Evolutionary conservation across 2,113 vertebrate genomes (phyloP).

Genomic region (Poecile atricapillus): DNA sequence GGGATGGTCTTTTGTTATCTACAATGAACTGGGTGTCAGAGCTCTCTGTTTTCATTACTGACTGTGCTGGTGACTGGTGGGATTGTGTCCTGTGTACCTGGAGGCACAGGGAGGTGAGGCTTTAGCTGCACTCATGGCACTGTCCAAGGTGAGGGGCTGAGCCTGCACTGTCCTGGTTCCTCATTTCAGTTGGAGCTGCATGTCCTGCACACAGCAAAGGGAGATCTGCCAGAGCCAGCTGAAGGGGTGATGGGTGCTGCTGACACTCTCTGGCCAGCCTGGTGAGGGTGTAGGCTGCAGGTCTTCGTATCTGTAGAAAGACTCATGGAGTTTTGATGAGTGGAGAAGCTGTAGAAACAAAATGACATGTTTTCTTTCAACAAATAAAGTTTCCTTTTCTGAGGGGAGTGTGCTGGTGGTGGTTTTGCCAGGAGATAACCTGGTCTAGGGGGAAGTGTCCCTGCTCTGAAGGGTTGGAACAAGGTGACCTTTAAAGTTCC

Average conservation of each 20-base stretch:
- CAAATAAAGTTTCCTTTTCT: neutral
- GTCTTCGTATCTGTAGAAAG: neutral
- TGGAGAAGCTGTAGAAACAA: neutral
- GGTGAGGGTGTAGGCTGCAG: neutral
- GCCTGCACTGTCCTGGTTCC: too few relatives aligned
- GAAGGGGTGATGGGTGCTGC: fast-evolving
- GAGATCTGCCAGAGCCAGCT: neutral
- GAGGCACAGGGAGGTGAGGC: neutral
- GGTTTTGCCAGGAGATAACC: neutral
- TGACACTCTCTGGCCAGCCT: neutral
- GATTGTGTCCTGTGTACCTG: neutral
- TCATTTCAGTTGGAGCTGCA: fast-evolving
- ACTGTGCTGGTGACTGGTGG: neutral
- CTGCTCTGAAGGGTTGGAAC: neutral
- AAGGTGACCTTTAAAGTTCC: neutral
- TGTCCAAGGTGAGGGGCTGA: neutral
- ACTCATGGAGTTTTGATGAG: neutral
- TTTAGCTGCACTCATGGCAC: neutral
- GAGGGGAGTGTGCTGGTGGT: neutral
- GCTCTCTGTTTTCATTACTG: neutral
- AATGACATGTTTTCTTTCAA: neutral
- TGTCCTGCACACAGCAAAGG: neutral
- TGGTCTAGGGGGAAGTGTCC: neutral
- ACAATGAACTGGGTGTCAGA: neutral
- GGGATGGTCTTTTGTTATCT: neutral